Evolutionary conservation across 2,113 vertebrate species (phyloP).

Genomic region (Eubucco bourcierii): DNA sequence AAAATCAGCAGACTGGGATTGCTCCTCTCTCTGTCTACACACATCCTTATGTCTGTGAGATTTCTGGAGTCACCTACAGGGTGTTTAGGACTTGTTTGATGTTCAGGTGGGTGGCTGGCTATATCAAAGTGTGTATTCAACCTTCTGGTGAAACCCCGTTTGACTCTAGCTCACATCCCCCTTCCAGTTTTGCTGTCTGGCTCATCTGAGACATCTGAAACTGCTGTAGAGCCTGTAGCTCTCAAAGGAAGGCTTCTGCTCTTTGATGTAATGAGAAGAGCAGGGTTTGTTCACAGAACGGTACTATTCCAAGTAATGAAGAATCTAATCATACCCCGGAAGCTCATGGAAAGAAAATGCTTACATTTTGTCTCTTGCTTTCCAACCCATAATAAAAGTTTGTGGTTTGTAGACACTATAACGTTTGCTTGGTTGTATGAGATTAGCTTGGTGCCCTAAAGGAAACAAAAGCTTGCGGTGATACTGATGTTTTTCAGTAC

Average conservation of each 20-base stretch:
- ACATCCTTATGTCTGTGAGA: background rate
- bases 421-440: background rate
- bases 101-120: background rate
- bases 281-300: background rate
- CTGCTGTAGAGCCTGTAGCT: background rate
- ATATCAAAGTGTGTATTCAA: background rate
- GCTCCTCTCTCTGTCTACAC: background rate
- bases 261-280: background rate
- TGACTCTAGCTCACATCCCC: background rate
- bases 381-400: background rate
- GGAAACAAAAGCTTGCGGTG: background rate
- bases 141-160: background rate
- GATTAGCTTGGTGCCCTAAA: background rate
- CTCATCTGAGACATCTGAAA: background rate
- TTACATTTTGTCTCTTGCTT: background rate
- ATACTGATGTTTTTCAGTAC: background rate
- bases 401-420: background rate
- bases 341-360: background rate
- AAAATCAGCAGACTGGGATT: background rate
- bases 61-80: background rate
- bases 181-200: background rate
- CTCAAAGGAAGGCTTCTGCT: background rate
- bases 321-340: background rate
- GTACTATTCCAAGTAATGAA: background rate
- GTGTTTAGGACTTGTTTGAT: background rate